Conservation (phyloP, 2,113 vertebrate species). For the Mormoops blainvillei region DNA sequence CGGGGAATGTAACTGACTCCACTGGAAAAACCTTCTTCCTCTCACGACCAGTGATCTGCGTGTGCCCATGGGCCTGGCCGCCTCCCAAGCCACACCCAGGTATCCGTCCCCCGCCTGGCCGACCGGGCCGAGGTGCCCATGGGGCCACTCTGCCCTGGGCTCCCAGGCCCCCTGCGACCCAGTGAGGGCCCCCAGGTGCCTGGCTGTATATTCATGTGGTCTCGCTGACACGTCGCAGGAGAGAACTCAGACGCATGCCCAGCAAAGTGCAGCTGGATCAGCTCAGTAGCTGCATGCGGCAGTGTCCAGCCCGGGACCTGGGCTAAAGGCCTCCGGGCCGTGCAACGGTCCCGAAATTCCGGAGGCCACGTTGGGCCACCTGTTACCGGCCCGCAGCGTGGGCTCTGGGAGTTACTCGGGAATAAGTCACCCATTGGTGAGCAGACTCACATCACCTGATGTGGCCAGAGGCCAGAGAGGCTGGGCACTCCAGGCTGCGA, state of each 20-base stretch:
- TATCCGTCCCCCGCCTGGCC: too few species aligned
- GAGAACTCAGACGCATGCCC: too few species aligned
- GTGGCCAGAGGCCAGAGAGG: too few species aligned
- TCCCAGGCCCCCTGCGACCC: fast-evolving
- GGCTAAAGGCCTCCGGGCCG: not conserved
- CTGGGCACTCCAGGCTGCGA: fast-evolving
- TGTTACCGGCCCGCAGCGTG: fast-evolving
- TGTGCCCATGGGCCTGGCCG: too few species aligned
- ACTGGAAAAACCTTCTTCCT: fast-evolving
- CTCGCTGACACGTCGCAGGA: too few species aligned
- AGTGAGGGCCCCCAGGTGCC: too few species aligned
- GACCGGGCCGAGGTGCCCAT: fast-evolving
- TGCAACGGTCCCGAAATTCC: fast-evolving
- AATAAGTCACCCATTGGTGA: fast-evolving
- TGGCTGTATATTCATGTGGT: fast-evolving
- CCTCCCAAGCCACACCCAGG: too few species aligned
- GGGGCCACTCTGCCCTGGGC: not conserved
- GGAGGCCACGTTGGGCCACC: too few species aligned
- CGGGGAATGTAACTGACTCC: not conserved
- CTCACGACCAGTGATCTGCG: not conserved
- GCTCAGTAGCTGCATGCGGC: too few species aligned
- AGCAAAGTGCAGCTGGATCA: too few species aligned
- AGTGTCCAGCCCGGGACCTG: fast-evolving
- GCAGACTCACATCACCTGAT: not conserved
- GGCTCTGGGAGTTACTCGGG: too few species aligned